Conservation (phyloP, 2,113 vertebrate genomes). For the Anas platyrhynchos region DNA sequence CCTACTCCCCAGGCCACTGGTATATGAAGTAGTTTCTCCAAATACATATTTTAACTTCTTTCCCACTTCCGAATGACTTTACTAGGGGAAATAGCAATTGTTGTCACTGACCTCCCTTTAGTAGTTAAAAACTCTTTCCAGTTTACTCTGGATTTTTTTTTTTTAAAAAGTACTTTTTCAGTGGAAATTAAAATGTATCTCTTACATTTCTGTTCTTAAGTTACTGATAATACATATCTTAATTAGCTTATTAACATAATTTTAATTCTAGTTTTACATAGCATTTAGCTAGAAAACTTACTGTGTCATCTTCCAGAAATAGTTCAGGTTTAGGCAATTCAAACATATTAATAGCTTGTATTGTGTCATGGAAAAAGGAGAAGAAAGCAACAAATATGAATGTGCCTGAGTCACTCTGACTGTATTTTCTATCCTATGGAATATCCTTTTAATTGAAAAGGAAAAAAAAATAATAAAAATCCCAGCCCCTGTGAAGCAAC, state of each 20-base stretch:
- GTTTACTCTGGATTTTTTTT: background rate
- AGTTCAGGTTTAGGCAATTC: background rate
- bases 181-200: background rate
- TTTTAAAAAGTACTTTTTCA: background rate
- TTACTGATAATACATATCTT: background rate
- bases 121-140: background rate
- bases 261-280: background rate
- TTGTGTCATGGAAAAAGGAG: background rate
- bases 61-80: background rate
- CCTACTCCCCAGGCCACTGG: background rate
- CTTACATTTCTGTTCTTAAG: background rate
- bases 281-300: background rate
- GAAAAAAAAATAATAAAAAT: background rate
- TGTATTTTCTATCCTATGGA: background rate
- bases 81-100: background rate
- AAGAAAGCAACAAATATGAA: background rate
- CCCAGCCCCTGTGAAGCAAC: background rate
- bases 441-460: slow-evolving; percentile 36
- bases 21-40: background rate
- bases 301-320: background rate
- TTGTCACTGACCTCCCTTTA: background rate
- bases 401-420: background rate
- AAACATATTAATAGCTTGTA: background rate
- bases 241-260: background rate
- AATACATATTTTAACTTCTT: background rate